Evolutionary conservation across 2,113 vertebrate species (phyloP), one percentile per base, ranked within the genome.

Genomic region (Phrynosoma platyrhinos): DNA sequence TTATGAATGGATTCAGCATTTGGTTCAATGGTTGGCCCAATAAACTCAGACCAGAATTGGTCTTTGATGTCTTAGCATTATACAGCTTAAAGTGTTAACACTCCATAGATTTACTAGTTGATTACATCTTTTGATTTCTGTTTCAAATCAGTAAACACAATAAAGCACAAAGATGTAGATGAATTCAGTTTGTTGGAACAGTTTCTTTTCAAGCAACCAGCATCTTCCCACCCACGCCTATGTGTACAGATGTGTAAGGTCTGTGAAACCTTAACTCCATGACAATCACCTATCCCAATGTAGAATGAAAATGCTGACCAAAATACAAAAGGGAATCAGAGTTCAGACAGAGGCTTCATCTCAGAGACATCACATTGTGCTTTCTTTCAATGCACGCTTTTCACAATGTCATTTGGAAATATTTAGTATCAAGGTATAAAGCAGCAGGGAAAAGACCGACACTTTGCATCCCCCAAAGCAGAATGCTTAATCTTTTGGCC

Each of bases 281-380:
- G 42, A 18, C 81, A 87, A 93, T 94, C 53, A 79, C 85, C 84
- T 25, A 0, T 86, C 90, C 84, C 42, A 72, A 88, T 82, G 78
- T 30, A 68, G 14, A 78, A 76, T 83, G 75, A 91, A 92, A 95
- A 40, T 87, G 92, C 91, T 94, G 90, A 94, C 85, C 92, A 89
- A 81, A 90, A 94, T 55, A 53, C 92, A 83, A 76, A 89, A 81
- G 89, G 91, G 89, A 93, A 91, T 84, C 36, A 86, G 58, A 89
- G 89, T 90, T 95, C 91, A 91, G 77, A 79, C 83, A 85, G 88
- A 87, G 88, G 76, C 84, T 92, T 83, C 87, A 80, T 88, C 85
- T 92, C 82, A 79, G 80, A 74, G 79, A 94, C 1, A 0, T 52
- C 62, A 9, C 47, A 18, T 88, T 87, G 86, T 4, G 18, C 58